Base-by-base conservation (phyloP, 2,888 invertebrate species). In the Bombylius major region DNA sequence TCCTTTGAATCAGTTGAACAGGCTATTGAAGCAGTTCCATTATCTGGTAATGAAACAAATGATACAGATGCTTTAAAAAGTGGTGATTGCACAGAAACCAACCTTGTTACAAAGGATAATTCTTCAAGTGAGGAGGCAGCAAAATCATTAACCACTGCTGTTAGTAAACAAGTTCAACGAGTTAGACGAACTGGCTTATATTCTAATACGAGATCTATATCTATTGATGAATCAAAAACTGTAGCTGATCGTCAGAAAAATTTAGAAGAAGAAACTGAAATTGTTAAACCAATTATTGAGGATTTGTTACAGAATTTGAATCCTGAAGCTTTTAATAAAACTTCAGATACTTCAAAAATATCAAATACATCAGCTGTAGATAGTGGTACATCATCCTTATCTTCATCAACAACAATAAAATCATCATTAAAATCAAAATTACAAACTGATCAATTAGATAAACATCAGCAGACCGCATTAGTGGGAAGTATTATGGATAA, bases 401-500 rank as follows among this genome's bases (percentile, higher is more conserved):
- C 23, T 2, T 23, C 23, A 23, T 23, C 23, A 23, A 23, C 23
- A 23, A 23, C 23, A 23, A 42, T 11, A 11, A 42, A 42, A 42
- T 6, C 9, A 36, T 11, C 39, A 4, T 42, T 42, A 11, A 42
- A 42, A 42, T 6, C 9, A 36, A 11, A 8, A 4, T 42, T 42
- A 11, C 8, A 42, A 42, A 42, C 4, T 5, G 39, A 42, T 42
- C 39, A 11, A 11, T 42, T 11, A 42, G 39, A 42, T 42, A 42
- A 42, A 42, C 39, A 42, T 1, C 39, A 42, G 3, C 39, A 42
- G 11, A 8, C 8, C 8, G 11, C 39, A 7, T 8, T 12, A 14
- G 11, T 48, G 5, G 31, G 44, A 11, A 14, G 23, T 4, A 50
- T 48, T 11, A 50, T 54, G 50, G 59, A 65, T 13, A 67, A 64